A percentile compares a stretch with the other conserved stretches of the same genome.
Conservation (phyloP, 2,797 vertebrate species). For the Aeoliscus strigatus region DNA sequence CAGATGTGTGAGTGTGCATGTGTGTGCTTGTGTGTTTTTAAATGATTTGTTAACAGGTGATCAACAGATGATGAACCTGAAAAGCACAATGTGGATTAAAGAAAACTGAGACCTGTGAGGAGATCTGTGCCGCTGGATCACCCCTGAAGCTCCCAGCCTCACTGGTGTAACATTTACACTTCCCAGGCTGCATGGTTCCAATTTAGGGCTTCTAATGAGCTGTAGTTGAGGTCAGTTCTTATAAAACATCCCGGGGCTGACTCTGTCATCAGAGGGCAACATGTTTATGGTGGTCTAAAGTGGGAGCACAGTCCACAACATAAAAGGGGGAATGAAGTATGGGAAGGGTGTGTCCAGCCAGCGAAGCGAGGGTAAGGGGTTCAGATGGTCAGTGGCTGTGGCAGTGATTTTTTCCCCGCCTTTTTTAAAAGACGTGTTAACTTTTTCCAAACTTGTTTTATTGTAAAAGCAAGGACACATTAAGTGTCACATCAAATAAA, state of each 20-base stretch:
- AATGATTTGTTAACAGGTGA: background rate
- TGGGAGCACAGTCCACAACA: slow-evolving; percentile 77
- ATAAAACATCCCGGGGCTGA: slow-evolving; percentile 74
- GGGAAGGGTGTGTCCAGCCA: slow-evolving; percentile 69
- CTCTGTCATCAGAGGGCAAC: slow-evolving; percentile 81
- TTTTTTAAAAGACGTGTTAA: slow-evolving; percentile 66
- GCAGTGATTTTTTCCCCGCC: slow-evolving; percentile 71
- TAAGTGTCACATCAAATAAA: slow-evolving; percentile 76
- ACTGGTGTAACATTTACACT: slow-evolving; percentile 65
- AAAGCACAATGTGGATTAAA: no score
- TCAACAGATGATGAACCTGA: slow-evolving; percentile 15
- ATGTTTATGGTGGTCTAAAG: slow-evolving; percentile 84
- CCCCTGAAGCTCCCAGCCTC: slow-evolving; percentile 38
- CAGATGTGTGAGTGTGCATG: no score
- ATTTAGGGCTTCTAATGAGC: slow-evolving; percentile 81
- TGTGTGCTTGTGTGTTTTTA: no score
- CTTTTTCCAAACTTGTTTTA: slow-evolving; percentile 79
- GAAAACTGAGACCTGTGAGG: no score
- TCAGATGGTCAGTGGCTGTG: slow-evolving; percentile 73
- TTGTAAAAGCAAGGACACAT: slow-evolving; percentile 75
- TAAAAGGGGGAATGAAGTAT: slow-evolving; percentile 70
- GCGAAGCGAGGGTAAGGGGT: slow-evolving; percentile 55
- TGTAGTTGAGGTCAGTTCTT: slow-evolving; percentile 83
- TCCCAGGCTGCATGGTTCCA: slow-evolving; percentile 77
- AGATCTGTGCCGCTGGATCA: slow-evolving; percentile 31